Base-by-base conservation (phyloP, 2,888 invertebrate species). In the Anagyrus pseudococci region DNA sequence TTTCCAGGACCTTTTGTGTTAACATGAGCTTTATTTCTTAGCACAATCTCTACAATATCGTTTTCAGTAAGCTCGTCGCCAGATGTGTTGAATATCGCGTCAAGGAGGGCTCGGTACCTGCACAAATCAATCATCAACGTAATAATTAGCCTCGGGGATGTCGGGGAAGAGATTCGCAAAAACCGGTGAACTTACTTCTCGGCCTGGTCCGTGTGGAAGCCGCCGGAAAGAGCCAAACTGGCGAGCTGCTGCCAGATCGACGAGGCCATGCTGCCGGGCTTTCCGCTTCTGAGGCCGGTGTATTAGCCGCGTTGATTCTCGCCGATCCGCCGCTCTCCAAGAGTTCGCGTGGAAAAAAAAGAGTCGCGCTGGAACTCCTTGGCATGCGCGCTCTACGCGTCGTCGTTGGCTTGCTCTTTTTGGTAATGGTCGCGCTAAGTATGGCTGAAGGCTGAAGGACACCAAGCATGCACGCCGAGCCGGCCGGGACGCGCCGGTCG, bases 131-230 rank as follows among this genome's bases (percentile, higher is more conserved):
- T 22, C 26, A 46, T 54, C 2, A 54, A 41, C 15, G 13, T 22
- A 19, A 46, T 19, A 49, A 61, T 54, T 41, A 52, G 7, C 19
- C 22, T 57, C 58, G 22, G 23, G 7, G 56, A 37, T 13, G 8
- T 37, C 8, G 53, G 13, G 53, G 49, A 60, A 61, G 25, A n/a
- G 29, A 58, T 54, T 23, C 52, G 25, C 58, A 50, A 58, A 69
- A 56, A 54, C 46, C 52, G 58, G 53, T 59, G 53, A 52, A 72
- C 83, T 82, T 85, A 93, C 93, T 91, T 93, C 82, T 96, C 96
- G 4, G 94, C 94, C 82, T 96, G 94, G 79, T 96, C 96, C 83
- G 96, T 96, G 76, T 96, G 96, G 46, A 95, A 89, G 23, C 95
- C 94, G 17, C 92, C 91, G 41, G 92, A 89, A 82, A 89, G 91